Conservation (phyloP, 2,888 invertebrate species). For the Spodoptera littoralis region DNA sequence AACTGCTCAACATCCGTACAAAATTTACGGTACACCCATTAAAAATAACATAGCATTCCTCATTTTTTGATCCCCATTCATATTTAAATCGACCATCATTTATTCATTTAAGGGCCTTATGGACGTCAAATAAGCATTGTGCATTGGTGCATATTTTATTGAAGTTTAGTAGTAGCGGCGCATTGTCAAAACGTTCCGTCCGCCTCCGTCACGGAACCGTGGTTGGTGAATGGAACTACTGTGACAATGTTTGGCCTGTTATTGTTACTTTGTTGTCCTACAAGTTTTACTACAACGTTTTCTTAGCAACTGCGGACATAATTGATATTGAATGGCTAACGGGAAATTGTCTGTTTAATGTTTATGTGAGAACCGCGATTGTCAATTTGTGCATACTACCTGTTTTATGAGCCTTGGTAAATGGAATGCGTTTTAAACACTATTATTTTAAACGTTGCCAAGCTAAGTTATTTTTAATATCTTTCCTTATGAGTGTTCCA, state of each 20-base stretch:
- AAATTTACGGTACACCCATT: slow-evolving; percentile 47
- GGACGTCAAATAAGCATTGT: slow-evolving; percentile 57
- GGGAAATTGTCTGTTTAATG: not conserved
- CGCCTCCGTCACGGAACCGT: slow-evolving; percentile 26
- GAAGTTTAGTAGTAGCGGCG: slow-evolving; percentile 40
- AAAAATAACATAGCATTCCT: slow-evolving; percentile 41
- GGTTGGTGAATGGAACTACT: slow-evolving; percentile 46
- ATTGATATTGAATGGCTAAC: slow-evolving; percentile 45
- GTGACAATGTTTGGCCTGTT: slow-evolving; percentile 41
- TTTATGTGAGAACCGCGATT: no score
- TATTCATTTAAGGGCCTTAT: slow-evolving; percentile 54
- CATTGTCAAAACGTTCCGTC: slow-evolving; percentile 43
- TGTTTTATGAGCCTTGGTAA: not conserved
- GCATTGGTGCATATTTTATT: slow-evolving; percentile 48
- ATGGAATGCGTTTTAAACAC: not conserved
- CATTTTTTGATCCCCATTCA: slow-evolving; percentile 47
- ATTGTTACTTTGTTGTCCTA: slow-evolving; percentile 19
- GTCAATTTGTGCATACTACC: no score
- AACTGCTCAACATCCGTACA: slow-evolving; percentile 45
- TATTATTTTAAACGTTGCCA: no score
- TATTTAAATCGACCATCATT: slow-evolving; percentile 57
- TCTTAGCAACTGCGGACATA: slow-evolving; percentile 44
- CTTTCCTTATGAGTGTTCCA: no score
- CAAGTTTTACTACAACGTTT: slow-evolving; percentile 41
- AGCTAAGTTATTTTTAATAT: no score